Base-by-base conservation (phyloP, 2,797 vertebrate species). In the Synaphobranchus kaupii region DNA sequence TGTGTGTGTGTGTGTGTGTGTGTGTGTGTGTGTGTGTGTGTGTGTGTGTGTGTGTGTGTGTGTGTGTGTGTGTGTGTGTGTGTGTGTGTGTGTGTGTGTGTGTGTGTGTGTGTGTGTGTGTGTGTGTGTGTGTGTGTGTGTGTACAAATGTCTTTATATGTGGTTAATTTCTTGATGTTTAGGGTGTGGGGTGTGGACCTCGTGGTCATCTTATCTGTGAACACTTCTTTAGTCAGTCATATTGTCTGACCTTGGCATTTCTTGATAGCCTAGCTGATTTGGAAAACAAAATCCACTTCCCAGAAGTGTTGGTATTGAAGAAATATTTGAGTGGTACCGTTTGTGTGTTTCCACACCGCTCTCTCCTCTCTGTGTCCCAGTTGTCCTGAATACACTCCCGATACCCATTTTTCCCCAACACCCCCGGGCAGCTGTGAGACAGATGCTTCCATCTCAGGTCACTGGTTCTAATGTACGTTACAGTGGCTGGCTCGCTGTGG, bases 371-470 rank as follows among this genome's bases (percentile, higher is more conserved):
- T 52, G 9, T 73, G 31, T 73, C 58, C 8, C 56, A 63, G 63
- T 54, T 56, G 50, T 34, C 54, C 13, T 83, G 28, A 56, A 54
- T 83, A 34, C 17, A 17, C 81, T 28, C 28, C 20, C 34, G 28
- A n/a, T 48, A n/a, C 31, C 20, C 34, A 12, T 63, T 44, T 39
- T 84, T 28, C 47, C 48, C 20, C 50, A 48, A 15, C 15, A 68
- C 31, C 10, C 39, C 52, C 82, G 39, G 58, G 58, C 58, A 34
- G 68, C 71, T 88, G 66, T 9, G 90, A 86, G 90, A 90, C 94
- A 93, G 92, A 93, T 93, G 93, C 84, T 88, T 52, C n/a, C 3
- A 87, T 84, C 84, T 90, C 50, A 83, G 91, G 90, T 91, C 91
- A 91, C 86, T 86, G 81, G 89, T 89, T 86, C 84, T 2, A 22